phyloP scores from a whole-genome alignment of 2,113 vertebrate genomes.

The Oryzias curvinotus region DNA sequence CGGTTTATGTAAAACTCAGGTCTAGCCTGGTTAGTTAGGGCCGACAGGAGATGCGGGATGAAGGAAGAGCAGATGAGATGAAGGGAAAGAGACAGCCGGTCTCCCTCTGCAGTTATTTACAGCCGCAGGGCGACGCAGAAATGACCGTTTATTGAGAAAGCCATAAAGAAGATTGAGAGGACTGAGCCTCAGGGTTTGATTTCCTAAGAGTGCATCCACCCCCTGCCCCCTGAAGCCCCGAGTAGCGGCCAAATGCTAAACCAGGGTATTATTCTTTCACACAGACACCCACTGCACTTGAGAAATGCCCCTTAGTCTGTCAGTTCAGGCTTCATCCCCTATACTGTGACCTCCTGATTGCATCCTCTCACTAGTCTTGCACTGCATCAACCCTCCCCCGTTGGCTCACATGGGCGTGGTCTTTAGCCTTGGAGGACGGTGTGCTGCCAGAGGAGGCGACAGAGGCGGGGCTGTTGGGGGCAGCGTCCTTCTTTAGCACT shows the following conservation, averaged over 20 bases:
- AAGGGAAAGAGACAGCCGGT: slow-evolving; percentile 33
- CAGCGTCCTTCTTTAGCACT: slow-evolving; percentile 88
- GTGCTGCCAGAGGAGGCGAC: slow-evolving; percentile 97
- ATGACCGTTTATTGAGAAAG: slow-evolving; percentile 70
- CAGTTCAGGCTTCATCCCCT: slow-evolving; percentile 37
- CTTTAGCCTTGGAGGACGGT: slow-evolving; percentile 96
- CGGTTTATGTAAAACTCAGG: slow-evolving; percentile 30
- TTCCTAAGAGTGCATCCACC: slow-evolving; percentile 62
- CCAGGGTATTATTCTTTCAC: slow-evolving; percentile 49
- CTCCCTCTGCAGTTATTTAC: slow-evolving; percentile 60
- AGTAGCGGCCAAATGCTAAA: slow-evolving; percentile 50
- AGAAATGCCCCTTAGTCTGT: slow-evolving; percentile 59
- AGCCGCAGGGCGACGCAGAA: slow-evolving; percentile 50
- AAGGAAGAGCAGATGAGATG: slow-evolving; percentile 12
- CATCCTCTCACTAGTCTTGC: slow-evolving; percentile 20
- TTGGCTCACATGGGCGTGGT: slow-evolving; percentile 86
- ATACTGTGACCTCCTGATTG: slow-evolving; percentile 36
- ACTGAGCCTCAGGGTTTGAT: slow-evolving; percentile 65
- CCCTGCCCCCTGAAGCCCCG: slow-evolving; percentile 45
- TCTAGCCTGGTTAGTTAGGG: slow-evolving; percentile 18
- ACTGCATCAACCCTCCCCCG: too few relatives aligned
- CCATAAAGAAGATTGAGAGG: slow-evolving; percentile 74
- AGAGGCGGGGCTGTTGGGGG: slow-evolving; percentile 92
- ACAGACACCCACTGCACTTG: slow-evolving; percentile 56
- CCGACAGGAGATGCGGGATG: slow-evolving; percentile 1